These are phyloP conservation scores for Myiagra hebetior DNA, from an alignment of 2,113 vertebrate species.

Conservation along the genomic window DNA sequence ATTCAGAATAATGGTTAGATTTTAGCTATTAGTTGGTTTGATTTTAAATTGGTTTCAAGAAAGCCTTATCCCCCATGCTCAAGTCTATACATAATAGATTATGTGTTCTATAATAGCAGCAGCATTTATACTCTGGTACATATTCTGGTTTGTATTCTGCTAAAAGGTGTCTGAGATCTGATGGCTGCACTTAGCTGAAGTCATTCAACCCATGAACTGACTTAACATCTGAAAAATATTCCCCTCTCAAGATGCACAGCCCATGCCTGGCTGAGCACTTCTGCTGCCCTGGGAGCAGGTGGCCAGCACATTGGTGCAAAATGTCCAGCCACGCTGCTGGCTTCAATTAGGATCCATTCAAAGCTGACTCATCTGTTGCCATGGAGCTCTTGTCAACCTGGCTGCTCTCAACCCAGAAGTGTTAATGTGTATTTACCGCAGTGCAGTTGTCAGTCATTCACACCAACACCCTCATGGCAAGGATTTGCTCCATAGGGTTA, in stretches of 20 bases:
- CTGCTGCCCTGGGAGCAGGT: slow-evolving; percentile 36
- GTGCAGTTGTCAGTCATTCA: neutral
- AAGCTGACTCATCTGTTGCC: slow-evolving; percentile 4
- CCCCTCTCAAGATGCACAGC: neutral
- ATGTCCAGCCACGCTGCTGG: slow-evolving; percentile 2
- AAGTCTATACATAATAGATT: slow-evolving; percentile 4
- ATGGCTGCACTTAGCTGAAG: neutral
- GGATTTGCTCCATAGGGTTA: neutral
- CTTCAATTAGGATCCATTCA: slow-evolving; percentile 38
- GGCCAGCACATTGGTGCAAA: slow-evolving; percentile 59
- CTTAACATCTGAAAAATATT: slow-evolving; percentile 3
- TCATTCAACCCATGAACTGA: slow-evolving; percentile 3
- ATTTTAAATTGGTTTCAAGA: slow-evolving; percentile 37
- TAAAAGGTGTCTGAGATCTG: slow-evolving; percentile 1
- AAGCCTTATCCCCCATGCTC: slow-evolving; percentile 15
- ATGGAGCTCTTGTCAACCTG: slow-evolving; percentile 44
- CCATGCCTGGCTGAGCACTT: neutral
- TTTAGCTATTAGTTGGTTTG: neutral
- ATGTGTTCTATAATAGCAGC: neutral
- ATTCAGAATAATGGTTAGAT: neutral
- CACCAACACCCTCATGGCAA: neutral
- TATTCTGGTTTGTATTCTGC: neutral
- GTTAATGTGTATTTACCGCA: slow-evolving; percentile 21
- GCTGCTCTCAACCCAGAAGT: neutral
- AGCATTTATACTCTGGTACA: neutral